Conservation (phyloP, 2,888 invertebrate species). For the Steromphala cineraria region DNA sequence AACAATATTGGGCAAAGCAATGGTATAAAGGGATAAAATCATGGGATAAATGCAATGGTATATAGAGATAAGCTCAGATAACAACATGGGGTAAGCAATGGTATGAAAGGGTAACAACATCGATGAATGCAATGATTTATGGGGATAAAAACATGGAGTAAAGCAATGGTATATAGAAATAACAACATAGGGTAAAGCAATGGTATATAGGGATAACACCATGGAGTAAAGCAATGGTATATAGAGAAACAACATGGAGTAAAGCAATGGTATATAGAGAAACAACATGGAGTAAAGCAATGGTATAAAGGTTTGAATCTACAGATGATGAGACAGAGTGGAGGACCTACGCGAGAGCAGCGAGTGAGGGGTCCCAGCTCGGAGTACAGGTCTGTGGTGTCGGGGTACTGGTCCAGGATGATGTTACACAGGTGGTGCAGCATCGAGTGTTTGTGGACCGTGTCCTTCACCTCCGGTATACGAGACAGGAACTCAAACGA, state of each 20-base stretch:
- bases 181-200: background rate
- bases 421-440: slow-evolving; percentile 97
- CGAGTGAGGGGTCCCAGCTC: slow-evolving; percentile 79
- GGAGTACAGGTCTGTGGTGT: slow-evolving; percentile 96
- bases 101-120: too few relatives aligned
- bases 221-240: too few relatives aligned
- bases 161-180: too few relatives aligned
- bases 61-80: background rate
- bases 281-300: background rate
- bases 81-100: background rate
- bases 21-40: background rate
- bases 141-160: too few relatives aligned
- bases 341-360: slow-evolving; percentile 80
- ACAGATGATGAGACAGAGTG: too few relatives aligned
- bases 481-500: slow-evolving; percentile 97
- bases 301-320: too few relatives aligned
- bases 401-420: slow-evolving; percentile 96
- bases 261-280: too few relatives aligned
- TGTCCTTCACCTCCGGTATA: slow-evolving; percentile 97
- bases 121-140: too few relatives aligned
- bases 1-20: too few relatives aligned
- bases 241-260: too few relatives aligned
- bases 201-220: too few relatives aligned
- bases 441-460: slow-evolving; percentile 98
- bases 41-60: too few relatives aligned